Conservation (phyloP, 2,113 vertebrate species). For the Forbesichthys agassizii region DNA sequence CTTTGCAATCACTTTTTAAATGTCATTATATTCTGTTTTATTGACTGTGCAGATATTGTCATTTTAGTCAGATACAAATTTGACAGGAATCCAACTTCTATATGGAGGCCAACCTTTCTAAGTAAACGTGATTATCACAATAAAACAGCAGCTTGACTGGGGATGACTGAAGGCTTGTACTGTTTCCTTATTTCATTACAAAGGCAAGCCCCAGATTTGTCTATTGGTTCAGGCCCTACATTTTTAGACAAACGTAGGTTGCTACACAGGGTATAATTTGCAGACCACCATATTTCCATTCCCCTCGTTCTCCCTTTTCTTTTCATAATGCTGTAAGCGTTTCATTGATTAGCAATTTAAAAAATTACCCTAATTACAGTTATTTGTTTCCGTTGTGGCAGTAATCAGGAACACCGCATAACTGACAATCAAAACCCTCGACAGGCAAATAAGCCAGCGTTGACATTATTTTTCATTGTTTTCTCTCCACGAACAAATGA, state of each 20-base stretch:
- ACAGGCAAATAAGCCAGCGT: not conserved
- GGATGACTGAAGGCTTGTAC: conserved; percentile 37
- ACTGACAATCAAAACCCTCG: conserved; percentile 23
- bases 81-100: conserved; percentile 24
- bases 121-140: conserved; percentile 54
- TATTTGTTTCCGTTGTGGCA: conserved; percentile 29
- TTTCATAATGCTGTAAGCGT: not conserved
- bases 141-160: conserved; percentile 27
- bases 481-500: conserved; percentile 2
- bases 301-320: conserved; percentile 9
- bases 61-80: conserved; percentile 15
- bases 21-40: conserved; percentile 36
- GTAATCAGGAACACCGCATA: conserved; percentile 45
- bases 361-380: conserved; percentile 52
- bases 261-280: conserved; percentile 32
- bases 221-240: conserved; percentile 13
- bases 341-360: conserved; percentile 48
- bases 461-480: not conserved
- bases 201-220: conserved; percentile 47
- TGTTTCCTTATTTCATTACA: conserved; percentile 28
- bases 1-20: conserved; percentile 33
- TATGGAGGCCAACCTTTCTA: conserved; percentile 17
- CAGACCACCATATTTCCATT: conserved; percentile 35
- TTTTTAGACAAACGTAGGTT: too few relatives aligned
- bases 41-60: conserved; percentile 19